Base-by-base conservation (phyloP, 2,888 invertebrate species). In the Salpingus planirostris region DNA sequence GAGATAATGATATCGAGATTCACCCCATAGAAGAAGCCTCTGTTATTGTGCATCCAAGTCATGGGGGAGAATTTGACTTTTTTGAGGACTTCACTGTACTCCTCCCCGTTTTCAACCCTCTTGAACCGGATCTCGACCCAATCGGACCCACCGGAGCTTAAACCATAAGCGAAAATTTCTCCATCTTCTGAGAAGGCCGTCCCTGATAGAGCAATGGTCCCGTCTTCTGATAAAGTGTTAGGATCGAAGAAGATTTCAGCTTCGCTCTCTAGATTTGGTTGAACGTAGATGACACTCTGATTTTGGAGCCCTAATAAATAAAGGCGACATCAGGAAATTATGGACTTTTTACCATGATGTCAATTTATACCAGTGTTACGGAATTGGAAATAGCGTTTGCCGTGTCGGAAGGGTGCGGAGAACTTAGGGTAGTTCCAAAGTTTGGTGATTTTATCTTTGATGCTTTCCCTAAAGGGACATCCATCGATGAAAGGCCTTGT, bases 231-330 rank as follows among this genome's bases (percentile, higher is more conserved):
- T 27, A 96, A 66, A 1, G 70, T 71, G 68, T 98, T 98, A 0
- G 96, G 95, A 67, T 98, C 95, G n/a, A 98, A 68, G 66, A 98
- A 96, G 15, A 93, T 80, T 36, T 70, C 71, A 6, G 85, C 76
- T 55, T 91, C 85, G 13, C 75, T 76, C 12, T 80, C 74, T 42
- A 92, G 58, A 13, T 35, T 44, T 50, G 88, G 80, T 71, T 90
- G 89, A 14, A 89, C 80, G 67, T 90, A 96, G 44, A 93, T 66
- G 7, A 96, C 93, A 67, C 92, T 95, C 64, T 98, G 97, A 66
- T 98, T 96, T 67, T 98, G 97, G 33, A 98, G 71, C 1, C 97
- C 97, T 60, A n/a, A n/a, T n/a, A n/a, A n/a, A n/a, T n/a, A n/a
- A n/a, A n/a, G n/a, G n/a, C n/a, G n/a, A n/a, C n/a, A n/a, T n/a